Evolutionary conservation across 2,888 invertebrate genomes (phyloP).

Genomic region (Nysson spinosus): DNA sequence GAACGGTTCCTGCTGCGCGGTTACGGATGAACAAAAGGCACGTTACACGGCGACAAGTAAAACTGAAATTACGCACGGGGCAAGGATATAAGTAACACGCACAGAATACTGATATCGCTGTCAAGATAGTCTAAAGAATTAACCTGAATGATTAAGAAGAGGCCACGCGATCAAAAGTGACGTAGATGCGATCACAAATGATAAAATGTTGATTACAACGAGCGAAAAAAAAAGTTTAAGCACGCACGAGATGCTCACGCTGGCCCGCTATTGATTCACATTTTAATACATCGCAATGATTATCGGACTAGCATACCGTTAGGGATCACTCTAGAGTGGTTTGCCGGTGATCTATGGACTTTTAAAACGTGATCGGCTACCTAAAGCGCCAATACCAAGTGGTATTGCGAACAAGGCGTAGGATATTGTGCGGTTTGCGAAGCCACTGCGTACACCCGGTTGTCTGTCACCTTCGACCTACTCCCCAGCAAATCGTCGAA

Average conservation of each 20-base stretch:
- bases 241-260: constrained; percentile 68
- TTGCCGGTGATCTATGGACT: constrained; percentile 52
- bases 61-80: constrained; percentile 23
- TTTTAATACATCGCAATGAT: constrained; percentile 63
- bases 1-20: not conserved
- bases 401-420: constrained; percentile 52
- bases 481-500: constrained; percentile 66
- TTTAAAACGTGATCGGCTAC: constrained; percentile 53
- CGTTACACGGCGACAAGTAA: constrained; percentile 12
- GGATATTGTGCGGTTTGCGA: constrained; percentile 60
- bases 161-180: constrained; percentile 7
- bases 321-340: constrained; percentile 51
- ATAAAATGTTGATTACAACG: constrained; percentile 9
- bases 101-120: constrained; percentile 39
- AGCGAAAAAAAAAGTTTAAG: constrained; percentile 32
- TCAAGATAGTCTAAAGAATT: constrained; percentile 46
- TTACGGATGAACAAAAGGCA: constrained; percentile 16
- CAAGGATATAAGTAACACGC: constrained; percentile 23
- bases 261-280: constrained; percentile 69
- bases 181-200: constrained; percentile 2
- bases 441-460: constrained; percentile 71
- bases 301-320: constrained; percentile 60
- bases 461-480: constrained; percentile 74
- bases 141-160: constrained; percentile 50
- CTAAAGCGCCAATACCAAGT: constrained; percentile 53